Evolutionary conservation across 92 coral and sea anemone genomes (phyloP), one percentile per base, ranked within the genome.

Genomic region (Desmophyllum pertusum): DNA sequence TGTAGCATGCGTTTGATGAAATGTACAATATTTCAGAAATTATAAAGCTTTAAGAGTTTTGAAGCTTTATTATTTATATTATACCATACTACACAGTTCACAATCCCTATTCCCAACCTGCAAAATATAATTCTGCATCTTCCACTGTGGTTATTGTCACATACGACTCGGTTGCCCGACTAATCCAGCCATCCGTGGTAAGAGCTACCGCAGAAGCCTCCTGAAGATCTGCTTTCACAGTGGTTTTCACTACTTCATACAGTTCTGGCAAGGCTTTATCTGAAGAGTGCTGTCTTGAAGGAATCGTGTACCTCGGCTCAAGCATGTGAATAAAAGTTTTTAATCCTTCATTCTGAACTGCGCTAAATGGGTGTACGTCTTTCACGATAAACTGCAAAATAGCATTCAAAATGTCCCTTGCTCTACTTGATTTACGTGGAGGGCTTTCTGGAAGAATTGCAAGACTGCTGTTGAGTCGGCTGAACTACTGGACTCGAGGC

Each of bases 151-250:
- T 84, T 75, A 84, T 75, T 74, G 86, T 80, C 51, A 80, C 37
- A 62, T 87, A 87, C 55, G 90, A 87, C 72, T 81, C 90, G 6
- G 90, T 81, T 9, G 86, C 90, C 38, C 42, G 73, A 67, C 90
- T 87, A 8, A 87, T 88, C 94, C 87, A 87, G 23, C 90, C 90
- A 76, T 87, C 91, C 17, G 89, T 79, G 27, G 94, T 91, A 52
- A 91, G 74, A 55, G 91, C 90, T 13, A 90, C 84, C 40, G 90
- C 83, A 11, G 65, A 40, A 45, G 83, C 91, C 51, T 38, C 85
- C 14, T 70, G 37, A 86, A 86, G 86, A 39, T 74, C 63, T 33
- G 31, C 37, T 71, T 73, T 80, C 17, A 70, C 66, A 70, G 33
- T 70, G 31, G 39, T 81, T 86, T 87, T 81, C 65, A 46, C 50